Conservation (phyloP, 1,140 invertebrate genomes). For the Hyles euphorbiae region DNA sequence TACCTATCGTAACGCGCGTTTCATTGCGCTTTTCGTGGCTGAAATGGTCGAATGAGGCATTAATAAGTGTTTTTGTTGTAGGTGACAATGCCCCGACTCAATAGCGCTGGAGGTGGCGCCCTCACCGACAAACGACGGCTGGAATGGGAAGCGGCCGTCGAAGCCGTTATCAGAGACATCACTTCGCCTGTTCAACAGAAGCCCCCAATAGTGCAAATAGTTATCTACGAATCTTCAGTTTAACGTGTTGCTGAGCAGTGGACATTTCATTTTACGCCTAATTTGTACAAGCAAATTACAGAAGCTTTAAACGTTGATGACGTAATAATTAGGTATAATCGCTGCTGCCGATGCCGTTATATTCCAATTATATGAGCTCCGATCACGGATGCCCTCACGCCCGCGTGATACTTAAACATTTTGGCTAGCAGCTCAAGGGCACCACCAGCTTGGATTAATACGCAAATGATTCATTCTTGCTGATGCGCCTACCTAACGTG, state of each 20-base stretch:
- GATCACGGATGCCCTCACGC: constrained; percentile 13
- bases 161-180: constrained; percentile 83
- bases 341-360: constrained; percentile 4
- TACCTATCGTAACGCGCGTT: too few species aligned
- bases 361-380: constrained; percentile 16
- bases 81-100: constrained; percentile 62
- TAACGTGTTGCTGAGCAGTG: constrained; percentile 45
- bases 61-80: constrained; percentile 28
- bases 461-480: too few species aligned
- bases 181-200: constrained; percentile 76
- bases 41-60: neutral
- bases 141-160: constrained; percentile 83
- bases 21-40: neutral
- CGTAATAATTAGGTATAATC: constrained; percentile 1
- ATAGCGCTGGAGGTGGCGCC: constrained; percentile 39
- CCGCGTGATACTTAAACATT: constrained; percentile 24
- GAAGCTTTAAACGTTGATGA: constrained; percentile 3
- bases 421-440: constrained; percentile 22
- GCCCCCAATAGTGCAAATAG: constrained; percentile 85
- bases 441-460: constrained; percentile 7
- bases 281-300: neutral
- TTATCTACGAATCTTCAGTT: constrained; percentile 89
- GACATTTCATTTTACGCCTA: constrained; percentile 2
- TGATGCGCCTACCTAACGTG: too few species aligned
- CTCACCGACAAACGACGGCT: constrained; percentile 57